Evolutionary conservation across 1,140 invertebrate species (phyloP), one percentile per base, ranked within the genome.

Genomic region (Whitmania pigra): DNA sequence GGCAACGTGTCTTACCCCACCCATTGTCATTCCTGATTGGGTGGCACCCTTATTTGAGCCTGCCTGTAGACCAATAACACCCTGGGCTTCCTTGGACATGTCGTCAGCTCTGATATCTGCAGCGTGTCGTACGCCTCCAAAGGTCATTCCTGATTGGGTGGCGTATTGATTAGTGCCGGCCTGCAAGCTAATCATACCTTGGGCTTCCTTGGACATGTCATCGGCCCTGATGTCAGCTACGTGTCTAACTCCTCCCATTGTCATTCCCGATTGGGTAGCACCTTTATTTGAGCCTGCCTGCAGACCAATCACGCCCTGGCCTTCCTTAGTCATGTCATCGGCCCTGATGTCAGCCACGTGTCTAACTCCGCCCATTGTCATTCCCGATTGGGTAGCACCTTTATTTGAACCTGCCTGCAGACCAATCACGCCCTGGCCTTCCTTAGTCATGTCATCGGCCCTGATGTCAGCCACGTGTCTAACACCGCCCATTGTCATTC

Each of bases 281-380:
- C 81, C 82, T 82, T 94, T 94, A 85, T 96, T 96, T 75, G 90
- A 92, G 67, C 93, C 93, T 78, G 93, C 93, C 80, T 96, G 93
- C 43, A 96, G 85, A 72, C 90, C 92, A 78, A 96, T 94, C 69
- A 94, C 88, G 29, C 88, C 88, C 77, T 94, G 90, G 2, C 92
- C 91, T 18, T 78, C 77, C 29, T 76, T 76, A 53, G 72, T 70
- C 49, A 77, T 76, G 29, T 78, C 75, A 57, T 82, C 80, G n/a
- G 76, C 77, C 31, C 75, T 73, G 54, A 81, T 81, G 11, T 63
- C 67, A 36, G 67, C 27, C 22, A 94, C 93, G 84, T 94, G 91
- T n/a, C 73, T 63, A 11, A 74, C 73, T 13, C 90, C 93, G 5
- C 94, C 93, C 74, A 95, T 89, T 83, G 88, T 94, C 67, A 68